Conservation (phyloP, 2,113 vertebrate species). For the Etheostoma spectabile region DNA sequence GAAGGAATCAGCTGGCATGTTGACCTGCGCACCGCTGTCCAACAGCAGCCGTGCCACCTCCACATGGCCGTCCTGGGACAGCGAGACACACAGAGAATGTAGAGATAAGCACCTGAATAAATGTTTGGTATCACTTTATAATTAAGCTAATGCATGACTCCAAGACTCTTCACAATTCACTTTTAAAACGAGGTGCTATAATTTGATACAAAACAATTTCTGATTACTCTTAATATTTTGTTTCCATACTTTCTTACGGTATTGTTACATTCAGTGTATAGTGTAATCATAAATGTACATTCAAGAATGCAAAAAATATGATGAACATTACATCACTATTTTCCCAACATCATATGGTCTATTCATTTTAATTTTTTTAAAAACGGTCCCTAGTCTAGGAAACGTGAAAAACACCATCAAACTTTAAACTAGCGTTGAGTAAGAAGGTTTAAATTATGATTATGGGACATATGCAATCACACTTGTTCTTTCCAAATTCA, state of each 20-base stretch:
- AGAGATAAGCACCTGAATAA: constrained; percentile 78
- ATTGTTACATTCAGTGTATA: neutral
- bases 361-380: neutral
- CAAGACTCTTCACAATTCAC: neutral
- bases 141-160: neutral
- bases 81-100: constrained; percentile 77
- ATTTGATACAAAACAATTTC: neutral
- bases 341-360: neutral
- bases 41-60: constrained; percentile 97
- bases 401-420: neutral
- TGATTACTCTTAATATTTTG: neutral
- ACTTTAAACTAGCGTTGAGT: neutral
- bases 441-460: neutral
- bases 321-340: neutral
- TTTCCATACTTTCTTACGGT: neutral
- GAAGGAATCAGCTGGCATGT: constrained; percentile 99
- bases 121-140: constrained; percentile 1
- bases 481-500: neutral
- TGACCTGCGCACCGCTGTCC: constrained; percentile 98
- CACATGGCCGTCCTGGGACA: constrained; percentile 96
- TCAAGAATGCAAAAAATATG: neutral
- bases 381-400: neutral
- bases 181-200: neutral
- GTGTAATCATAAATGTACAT: neutral
- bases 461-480: neutral